phyloP scores from a whole-genome alignment of 92 coral and sea anemone species.

The Palythoa grandiflora region DNA sequence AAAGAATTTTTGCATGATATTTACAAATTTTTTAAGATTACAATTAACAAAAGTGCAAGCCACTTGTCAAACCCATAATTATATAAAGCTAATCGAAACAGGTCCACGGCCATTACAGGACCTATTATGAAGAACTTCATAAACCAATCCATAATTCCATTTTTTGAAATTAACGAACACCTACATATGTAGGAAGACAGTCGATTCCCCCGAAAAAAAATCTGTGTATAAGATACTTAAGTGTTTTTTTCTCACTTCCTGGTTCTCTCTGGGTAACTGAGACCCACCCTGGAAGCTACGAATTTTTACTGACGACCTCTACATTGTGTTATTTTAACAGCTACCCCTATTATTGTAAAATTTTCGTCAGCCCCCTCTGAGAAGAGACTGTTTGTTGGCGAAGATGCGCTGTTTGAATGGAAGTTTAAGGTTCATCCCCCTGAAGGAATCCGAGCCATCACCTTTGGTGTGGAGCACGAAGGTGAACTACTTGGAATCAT shows the following conservation, averaged over 20 bases:
- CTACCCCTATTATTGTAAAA: conserved; percentile 29
- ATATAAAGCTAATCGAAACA: no score
- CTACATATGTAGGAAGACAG: not conserved
- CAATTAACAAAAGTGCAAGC: no score
- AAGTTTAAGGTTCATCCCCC: conserved; percentile 27
- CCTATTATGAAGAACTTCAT: no score
- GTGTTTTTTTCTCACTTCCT: no score
- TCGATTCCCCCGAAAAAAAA: not conserved
- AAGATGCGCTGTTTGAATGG: conserved; percentile 48
- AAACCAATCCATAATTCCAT: no score
- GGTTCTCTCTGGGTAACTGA: no score
- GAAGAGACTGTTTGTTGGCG: conserved; percentile 33
- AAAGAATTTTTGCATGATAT: no score
- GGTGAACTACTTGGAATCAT: not conserved
- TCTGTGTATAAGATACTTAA: no score
- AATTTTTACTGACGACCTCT: not conserved
- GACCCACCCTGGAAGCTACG: no score
- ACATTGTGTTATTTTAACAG: not conserved
- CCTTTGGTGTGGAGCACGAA: conserved; percentile 28
- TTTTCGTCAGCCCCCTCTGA: conserved; percentile 27
- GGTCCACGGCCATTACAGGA: no score
- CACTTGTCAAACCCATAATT: no score
- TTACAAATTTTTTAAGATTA: no score
- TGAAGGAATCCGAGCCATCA: not conserved
- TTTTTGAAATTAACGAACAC: not conserved